A percentile compares a stretch with the other conserved stretches of the same genome.
phyloP scores from a whole-genome alignment of 2,113 vertebrate species.

The Carlito syrichta region DNA sequence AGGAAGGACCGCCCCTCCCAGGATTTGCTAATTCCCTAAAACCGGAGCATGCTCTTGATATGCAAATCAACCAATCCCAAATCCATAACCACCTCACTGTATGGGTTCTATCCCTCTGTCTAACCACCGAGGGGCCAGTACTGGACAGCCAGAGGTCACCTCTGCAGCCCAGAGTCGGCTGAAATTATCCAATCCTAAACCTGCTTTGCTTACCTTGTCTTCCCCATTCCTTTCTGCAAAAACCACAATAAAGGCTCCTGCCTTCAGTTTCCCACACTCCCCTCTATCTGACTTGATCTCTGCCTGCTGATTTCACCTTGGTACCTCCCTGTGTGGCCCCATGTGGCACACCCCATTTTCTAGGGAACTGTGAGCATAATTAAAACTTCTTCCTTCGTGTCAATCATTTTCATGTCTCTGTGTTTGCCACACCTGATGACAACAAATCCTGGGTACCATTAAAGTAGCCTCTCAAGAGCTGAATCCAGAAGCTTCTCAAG shows the following conservation, averaged over 20 bases:
- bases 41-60: not conserved
- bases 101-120: not conserved
- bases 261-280: not conserved
- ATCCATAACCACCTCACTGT: not conserved
- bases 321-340: not conserved
- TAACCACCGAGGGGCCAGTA: not conserved
- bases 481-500: slow-evolving; percentile 21
- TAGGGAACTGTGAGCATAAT: not conserved
- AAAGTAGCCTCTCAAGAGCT: not conserved
- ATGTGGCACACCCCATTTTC: not conserved
- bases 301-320: not conserved
- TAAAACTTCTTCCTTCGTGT: not conserved
- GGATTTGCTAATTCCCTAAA: not conserved
- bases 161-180: not conserved
- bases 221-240: not conserved
- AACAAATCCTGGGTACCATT: not conserved
- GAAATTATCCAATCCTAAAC: not conserved
- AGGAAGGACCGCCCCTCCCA: not conserved
- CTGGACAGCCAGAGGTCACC: not conserved
- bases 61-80: not conserved
- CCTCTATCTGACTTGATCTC: not conserved
- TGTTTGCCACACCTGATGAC: not conserved
- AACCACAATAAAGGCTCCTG: not conserved
- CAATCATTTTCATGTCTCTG: not conserved
- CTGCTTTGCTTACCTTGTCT: not conserved